Percentiles rank a stretch among this genome's conserved stretches.
Conservation (phyloP, 1,140 invertebrate species). For the Stenopsyche tienmushanensis region DNA sequence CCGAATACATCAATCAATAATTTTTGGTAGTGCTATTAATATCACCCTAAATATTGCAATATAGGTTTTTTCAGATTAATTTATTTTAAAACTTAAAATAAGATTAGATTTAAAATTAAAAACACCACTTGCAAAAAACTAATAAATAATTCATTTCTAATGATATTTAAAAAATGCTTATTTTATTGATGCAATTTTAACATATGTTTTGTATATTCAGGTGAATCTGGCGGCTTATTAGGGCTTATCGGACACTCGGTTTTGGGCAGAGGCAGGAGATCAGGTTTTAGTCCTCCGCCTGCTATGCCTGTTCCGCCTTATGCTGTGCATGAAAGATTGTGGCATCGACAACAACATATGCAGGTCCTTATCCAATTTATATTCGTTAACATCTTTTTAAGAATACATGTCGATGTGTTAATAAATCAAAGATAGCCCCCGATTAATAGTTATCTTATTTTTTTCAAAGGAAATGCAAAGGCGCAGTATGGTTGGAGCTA, state of each 20-base stretch:
- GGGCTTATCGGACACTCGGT: slow-evolving; percentile 32
- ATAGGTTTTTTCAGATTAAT: too few relatives aligned
- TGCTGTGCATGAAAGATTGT: slow-evolving; percentile 71
- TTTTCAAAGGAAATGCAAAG: slow-evolving; percentile 61
- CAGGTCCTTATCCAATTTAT: slow-evolving; percentile 49
- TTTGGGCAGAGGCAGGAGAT: slow-evolving; percentile 9
- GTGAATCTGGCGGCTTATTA: slow-evolving; percentile 18
- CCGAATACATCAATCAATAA: too few relatives aligned
- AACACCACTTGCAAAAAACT: too few relatives aligned
- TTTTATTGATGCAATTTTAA: too few relatives aligned
- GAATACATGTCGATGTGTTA: too few relatives aligned
- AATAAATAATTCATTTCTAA: too few relatives aligned
- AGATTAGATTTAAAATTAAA: too few relatives aligned
- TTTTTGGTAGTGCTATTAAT: too few relatives aligned
- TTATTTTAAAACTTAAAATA: too few relatives aligned
- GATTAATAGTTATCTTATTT: slow-evolving; percentile 11
- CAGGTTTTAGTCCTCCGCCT: slow-evolving; percentile 40
- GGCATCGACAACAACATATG: slow-evolving; percentile 71
- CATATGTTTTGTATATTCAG: too few relatives aligned
- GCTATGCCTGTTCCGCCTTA: slow-evolving; percentile 61
- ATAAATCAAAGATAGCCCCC: not conserved
- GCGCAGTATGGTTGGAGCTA: slow-evolving; percentile 55
- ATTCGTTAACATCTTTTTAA: not conserved
- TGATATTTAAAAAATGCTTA: too few relatives aligned
- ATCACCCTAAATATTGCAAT: too few relatives aligned